Evolutionary conservation across 1,140 invertebrate species (phyloP).

Genomic region (Brachionus sp.): DNA sequence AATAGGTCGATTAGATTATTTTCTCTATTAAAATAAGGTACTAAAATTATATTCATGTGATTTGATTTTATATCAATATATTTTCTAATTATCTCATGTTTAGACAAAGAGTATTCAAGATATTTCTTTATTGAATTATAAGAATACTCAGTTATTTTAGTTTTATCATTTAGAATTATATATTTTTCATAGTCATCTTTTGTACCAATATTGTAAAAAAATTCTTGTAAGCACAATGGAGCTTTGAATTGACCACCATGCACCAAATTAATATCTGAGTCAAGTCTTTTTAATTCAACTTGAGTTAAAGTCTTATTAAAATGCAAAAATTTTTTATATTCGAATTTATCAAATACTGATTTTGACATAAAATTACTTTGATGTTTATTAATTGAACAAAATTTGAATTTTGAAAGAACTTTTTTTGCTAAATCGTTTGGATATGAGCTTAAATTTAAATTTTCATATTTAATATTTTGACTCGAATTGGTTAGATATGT

Average conservation of each 20-base stretch:
- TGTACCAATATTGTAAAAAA: background rate
- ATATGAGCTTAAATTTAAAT: background rate
- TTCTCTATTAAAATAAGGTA: slow-evolving; percentile 79
- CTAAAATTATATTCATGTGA: slow-evolving; percentile 63
- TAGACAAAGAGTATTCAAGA: background rate
- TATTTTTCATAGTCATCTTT: background rate
- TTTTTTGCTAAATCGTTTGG: background rate
- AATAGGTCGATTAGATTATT: slow-evolving; percentile 74
- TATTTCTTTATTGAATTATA: background rate
- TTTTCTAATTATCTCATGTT: background rate
- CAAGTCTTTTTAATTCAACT: background rate
- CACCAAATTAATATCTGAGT: background rate
- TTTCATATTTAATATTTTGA: background rate
- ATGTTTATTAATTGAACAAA: slow-evolving; percentile 26
- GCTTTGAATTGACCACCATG: background rate
- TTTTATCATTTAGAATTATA: background rate
- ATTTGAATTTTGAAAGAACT: background rate
- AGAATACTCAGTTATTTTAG: background rate
- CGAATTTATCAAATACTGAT: background rate
- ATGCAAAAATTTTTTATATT: background rate
- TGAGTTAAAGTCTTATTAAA: background rate
- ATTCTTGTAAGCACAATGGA: slow-evolving; percentile 11
- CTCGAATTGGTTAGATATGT: background rate
- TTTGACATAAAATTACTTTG: background rate
- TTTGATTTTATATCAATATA: slow-evolving; percentile 6